Evolutionary conservation across 2,888 invertebrate genomes (phyloP), one percentile per base, ranked within the genome.

Genomic region (Philereme vetulata): DNA sequence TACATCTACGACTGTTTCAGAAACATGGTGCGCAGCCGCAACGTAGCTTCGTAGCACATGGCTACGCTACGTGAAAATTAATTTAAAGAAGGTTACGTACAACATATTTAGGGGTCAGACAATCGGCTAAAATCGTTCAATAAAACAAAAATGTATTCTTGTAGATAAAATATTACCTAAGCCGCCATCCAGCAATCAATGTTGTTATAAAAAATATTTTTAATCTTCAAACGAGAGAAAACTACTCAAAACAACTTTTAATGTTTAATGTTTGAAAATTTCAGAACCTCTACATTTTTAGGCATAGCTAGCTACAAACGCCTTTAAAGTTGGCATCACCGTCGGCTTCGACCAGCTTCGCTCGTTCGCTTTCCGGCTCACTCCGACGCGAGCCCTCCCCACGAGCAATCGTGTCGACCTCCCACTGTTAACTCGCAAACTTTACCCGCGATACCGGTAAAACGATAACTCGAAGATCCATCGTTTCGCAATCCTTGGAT

Each of bases 361-460:
- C 2, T 21, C 55, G 42, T 56, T 58, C 67, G 61, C 62, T 75
- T 58, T 55, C 62, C 78, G 75, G 72, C 81, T 84, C 88, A 89
- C 80, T 88, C 82, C 86, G 87, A 72, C 83, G 86, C 83, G 81
- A 78, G 80, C 76, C 70, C 74, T 79, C 77, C 64, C 65, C 65
- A 72, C 61, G 72, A 72, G 66, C 64, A 71, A 63, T 81, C 85
- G 86, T 78, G 78, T 67, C 58, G 47, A 60, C 63, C 61, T 62
- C 60, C 38, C 61, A 55, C 21, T 42, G 43, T 32, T 33, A 40
- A 46, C 60, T 65, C 67, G 67, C 83, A 92, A 92, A 92, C 91
- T 92, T 92, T 90, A 88, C 84, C 77, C 91, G 68, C 75, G 74
- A 68, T 64, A 73, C 72, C 69, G 69, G 69, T 54, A 55, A 53